Percentiles rank a stretch among this genome's conserved stretches.
Evolutionary conservation across 2,113 vertebrate genomes (phyloP).

Genomic region (Arizona elegans): DNA sequence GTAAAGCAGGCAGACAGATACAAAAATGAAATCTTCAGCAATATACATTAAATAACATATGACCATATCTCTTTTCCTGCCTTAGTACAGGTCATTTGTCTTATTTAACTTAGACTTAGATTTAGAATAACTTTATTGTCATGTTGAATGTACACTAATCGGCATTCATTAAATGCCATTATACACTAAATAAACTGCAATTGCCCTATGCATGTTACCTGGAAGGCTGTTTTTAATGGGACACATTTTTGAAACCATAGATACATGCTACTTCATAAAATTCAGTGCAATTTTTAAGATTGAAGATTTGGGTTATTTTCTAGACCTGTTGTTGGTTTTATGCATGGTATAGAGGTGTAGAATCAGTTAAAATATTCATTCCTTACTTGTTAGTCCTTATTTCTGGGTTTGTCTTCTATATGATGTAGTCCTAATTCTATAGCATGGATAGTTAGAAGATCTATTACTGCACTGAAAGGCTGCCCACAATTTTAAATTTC

Average conservation of each 20-base stretch:
- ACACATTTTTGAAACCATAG: background rate
- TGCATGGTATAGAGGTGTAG: background rate
- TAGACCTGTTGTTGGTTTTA: background rate
- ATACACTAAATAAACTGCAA: too few relatives aligned
- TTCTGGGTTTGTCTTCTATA: constrained; percentile 4
- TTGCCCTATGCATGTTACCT: background rate
- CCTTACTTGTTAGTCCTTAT: background rate
- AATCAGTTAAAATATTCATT: background rate
- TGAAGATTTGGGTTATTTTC: background rate
- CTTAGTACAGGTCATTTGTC: background rate
- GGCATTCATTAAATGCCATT: too few relatives aligned
- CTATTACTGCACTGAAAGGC: constrained; percentile 7
- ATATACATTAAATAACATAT: background rate
- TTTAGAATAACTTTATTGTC: background rate
- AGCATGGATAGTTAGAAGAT: background rate
- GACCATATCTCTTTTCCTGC: background rate
- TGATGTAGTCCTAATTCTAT: constrained; percentile 8
- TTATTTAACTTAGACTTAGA: background rate
- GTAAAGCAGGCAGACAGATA: background rate
- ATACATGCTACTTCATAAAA: background rate
- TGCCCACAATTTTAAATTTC: background rate
- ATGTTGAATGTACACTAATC: too few relatives aligned
- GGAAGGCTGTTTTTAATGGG: background rate
- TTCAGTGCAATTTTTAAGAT: background rate
- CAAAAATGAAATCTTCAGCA: background rate